Evolutionary conservation across 2,113 vertebrate genomes (phyloP).

Genomic region (Physeter macrocephalus): DNA sequence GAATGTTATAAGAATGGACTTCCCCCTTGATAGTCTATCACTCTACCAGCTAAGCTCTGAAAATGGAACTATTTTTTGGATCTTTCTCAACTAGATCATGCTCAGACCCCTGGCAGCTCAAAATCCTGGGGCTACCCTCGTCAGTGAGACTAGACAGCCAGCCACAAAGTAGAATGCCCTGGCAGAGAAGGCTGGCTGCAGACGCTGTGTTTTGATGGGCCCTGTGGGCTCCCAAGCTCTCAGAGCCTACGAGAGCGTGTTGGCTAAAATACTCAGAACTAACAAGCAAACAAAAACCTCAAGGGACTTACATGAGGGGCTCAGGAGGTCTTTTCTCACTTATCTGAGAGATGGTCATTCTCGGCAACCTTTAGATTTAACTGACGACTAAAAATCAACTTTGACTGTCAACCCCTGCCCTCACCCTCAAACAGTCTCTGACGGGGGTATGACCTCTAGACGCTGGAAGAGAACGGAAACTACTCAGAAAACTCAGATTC

Average conservation of each 20-base stretch:
- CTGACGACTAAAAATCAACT: neutral
- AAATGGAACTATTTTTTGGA: neutral
- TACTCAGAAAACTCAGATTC: neutral
- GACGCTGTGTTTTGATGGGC: fast-evolving
- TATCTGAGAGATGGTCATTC: neutral
- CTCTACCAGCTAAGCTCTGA: neutral
- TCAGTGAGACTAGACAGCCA: neutral
- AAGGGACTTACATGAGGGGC: neutral
- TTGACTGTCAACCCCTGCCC: neutral
- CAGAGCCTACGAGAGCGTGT: neutral
- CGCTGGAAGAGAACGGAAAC: neutral
- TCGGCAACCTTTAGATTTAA: neutral
- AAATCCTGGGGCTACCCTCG: neutral
- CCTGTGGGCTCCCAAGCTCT: neutral
- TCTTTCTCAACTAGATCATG: neutral
- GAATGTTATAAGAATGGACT: neutral
- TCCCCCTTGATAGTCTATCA: neutral
- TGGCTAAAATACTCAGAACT: neutral
- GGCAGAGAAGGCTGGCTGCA: neutral
- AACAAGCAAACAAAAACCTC: neutral
- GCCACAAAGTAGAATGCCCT: neutral
- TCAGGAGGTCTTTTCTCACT: neutral
- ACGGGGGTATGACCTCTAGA: neutral
- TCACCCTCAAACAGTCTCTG: neutral
- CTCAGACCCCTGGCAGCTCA: neutral